Conservation (phyloP, 2,113 vertebrate species). For the Rafetus swinhoei region DNA sequence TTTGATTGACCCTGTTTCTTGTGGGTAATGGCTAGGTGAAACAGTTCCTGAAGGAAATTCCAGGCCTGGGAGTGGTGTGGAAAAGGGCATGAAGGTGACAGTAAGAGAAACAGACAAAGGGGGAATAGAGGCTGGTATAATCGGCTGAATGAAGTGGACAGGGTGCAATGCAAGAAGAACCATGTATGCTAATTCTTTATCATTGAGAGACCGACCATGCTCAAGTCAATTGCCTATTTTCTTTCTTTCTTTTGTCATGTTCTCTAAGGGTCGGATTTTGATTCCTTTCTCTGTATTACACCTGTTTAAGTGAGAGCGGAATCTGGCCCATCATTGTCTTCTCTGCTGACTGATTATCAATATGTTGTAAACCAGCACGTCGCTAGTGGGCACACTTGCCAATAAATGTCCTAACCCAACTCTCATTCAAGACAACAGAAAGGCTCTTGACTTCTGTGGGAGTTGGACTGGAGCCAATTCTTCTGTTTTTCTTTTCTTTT, state of each 20-base stretch:
- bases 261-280: background rate
- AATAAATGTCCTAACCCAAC: slow-evolving; percentile 18
- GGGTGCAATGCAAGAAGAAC: background rate
- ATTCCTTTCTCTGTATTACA: background rate
- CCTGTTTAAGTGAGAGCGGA: background rate
- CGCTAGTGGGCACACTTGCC: slow-evolving; percentile 16
- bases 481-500: background rate
- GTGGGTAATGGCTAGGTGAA: background rate
- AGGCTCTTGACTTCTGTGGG: slow-evolving; percentile 32
- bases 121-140: background rate
- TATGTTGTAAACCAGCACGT: background rate
- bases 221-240: background rate
- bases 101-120: background rate
- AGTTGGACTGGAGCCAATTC: slow-evolving; percentile 16
- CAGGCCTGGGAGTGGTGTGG: background rate
- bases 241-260: background rate
- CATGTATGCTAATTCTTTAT: background rate
- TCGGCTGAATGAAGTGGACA: background rate
- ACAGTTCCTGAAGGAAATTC: background rate
- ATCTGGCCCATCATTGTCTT: background rate
- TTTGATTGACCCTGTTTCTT: background rate
- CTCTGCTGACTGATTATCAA: background rate
- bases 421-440: slow-evolving; percentile 7
- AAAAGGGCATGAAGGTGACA: background rate
- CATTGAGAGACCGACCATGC: background rate